Base-by-base conservation (phyloP, 2,797 vertebrate species). In the Mallotus villosus region DNA sequence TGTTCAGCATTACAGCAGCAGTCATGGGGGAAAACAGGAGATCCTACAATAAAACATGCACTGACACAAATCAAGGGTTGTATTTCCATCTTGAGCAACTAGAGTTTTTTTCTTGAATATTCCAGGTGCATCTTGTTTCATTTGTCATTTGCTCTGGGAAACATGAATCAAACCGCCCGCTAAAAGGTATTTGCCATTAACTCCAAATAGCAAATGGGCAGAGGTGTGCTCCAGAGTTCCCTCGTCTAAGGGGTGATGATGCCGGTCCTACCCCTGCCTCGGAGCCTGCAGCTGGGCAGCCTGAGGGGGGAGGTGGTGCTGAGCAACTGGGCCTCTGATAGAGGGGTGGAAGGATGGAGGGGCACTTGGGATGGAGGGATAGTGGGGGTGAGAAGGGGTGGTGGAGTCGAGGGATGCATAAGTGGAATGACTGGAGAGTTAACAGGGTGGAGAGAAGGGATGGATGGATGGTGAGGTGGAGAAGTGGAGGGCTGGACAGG, bases 1-100 rank as follows among this genome's bases (percentile, higher is more conserved):
- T 70, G 68, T 72, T 72, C 16, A 60, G 41, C 64, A 24, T 67
- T 73, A 78, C 25, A 34, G 68, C n/a, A 57, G n/a, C 22, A 73
- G 59, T 34, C 60, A 74, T n/a, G 17, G 60, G 9, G 14, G 61
- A 55, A 70, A 55, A 70, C 37, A 74, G 63, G 24, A 24, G 5
- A 41, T 41, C 9, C 71, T 25, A 74, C 49, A 59, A 64, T 71
- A 75, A 63, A 63, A 32, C 51, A 75, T 68, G 29, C 1, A 58
- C 27, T 41, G 68, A 72, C 58, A 67, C 65, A 64, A 19, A 17
- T 7, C 4, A 69, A 66, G 67, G 57, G 21, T 72, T 69, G 27
- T 46, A 58, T 51, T 55, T 76, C 46, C 62, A 76, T 84, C 66
- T 27, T 1, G 16, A 72, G 51, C 41, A 46, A 73, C 59, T n/a